A percentile compares a stretch with the other conserved stretches of the same genome.
Evolutionary conservation across 1,140 invertebrate species (phyloP).

Genomic region (Scaptodrosophila lebanonensis): DNA sequence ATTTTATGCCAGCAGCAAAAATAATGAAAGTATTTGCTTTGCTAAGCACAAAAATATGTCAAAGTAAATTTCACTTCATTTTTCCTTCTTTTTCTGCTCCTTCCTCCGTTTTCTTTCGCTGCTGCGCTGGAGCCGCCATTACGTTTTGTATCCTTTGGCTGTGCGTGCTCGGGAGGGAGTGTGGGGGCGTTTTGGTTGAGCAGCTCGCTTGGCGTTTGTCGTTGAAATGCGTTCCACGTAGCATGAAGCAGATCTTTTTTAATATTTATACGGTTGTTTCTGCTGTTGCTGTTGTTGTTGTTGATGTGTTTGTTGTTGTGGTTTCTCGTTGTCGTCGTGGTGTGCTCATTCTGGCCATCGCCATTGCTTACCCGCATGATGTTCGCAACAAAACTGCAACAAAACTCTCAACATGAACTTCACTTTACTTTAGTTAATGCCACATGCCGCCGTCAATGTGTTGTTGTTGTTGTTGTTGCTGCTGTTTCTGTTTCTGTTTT

Average conservation of each 20-base stretch:
- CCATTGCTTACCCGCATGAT: constrained; percentile 25
- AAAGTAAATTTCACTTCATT: constrained; percentile 72
- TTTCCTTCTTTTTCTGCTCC: constrained; percentile 29
- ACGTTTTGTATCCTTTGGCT: constrained; percentile 22
- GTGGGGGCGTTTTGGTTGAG: constrained; percentile 31
- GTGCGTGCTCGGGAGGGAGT: constrained; percentile 10
- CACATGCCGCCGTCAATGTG: no score
- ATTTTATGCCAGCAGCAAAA: constrained; percentile 73
- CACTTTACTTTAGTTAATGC: no score
- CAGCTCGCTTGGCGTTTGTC: constrained; percentile 18
- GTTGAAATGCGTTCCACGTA: constrained; percentile 62
- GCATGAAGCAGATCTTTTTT: constrained; percentile 61
- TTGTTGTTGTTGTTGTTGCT: no score
- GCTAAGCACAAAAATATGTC: constrained; percentile 76
- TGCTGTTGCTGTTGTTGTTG: no score
- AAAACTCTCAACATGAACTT: no score
- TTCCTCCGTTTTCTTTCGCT: constrained; percentile 11
- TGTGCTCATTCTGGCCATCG: no score
- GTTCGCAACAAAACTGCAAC: no score
- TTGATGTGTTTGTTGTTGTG: no score
- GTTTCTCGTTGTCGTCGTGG: no score
- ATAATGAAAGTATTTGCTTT: constrained; percentile 75
- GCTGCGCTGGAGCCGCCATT: constrained; percentile 5
- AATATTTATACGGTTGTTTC: constrained; percentile 35
- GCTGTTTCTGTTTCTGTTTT: no score